Conservation (phyloP, 1,140 invertebrate species). For the Potamilus streckersoni region DNA sequence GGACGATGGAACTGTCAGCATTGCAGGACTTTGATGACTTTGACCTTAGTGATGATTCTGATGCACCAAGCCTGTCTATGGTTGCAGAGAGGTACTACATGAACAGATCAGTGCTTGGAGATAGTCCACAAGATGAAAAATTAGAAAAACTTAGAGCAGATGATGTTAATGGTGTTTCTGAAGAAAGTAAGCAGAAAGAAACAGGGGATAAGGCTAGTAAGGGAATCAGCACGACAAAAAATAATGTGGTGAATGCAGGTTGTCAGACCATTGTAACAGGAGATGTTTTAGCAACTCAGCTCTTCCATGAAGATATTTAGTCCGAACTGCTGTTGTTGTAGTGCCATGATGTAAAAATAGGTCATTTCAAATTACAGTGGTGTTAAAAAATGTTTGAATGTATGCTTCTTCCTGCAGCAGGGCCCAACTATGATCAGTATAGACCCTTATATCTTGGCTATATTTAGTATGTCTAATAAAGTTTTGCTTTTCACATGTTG, state of each 20-base stretch:
- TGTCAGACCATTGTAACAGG: slow-evolving; percentile 68
- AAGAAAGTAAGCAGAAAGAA: slow-evolving; percentile 9
- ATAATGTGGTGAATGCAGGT: slow-evolving; percentile 40
- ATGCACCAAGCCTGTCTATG: slow-evolving; percentile 58
- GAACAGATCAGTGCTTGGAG: slow-evolving; percentile 63
- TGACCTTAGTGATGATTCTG: slow-evolving; percentile 55
- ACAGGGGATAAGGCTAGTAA: slow-evolving; percentile 7
- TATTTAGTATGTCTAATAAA: too few species aligned
- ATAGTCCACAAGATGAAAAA: slow-evolving; percentile 46
- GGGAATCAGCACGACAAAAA: slow-evolving; percentile 23
- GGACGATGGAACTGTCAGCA: slow-evolving; percentile 55
- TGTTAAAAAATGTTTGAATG: too few species aligned
- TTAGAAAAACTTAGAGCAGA: background rate
- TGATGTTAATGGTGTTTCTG: slow-evolving; percentile 9
- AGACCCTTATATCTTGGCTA: too few species aligned
- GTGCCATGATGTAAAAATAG: background rate
- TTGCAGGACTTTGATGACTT: slow-evolving; percentile 60
- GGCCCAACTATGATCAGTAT: too few species aligned
- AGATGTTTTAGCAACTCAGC: slow-evolving; percentile 67
- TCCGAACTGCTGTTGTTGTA: background rate
- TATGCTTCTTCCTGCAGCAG: too few species aligned
- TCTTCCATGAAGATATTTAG: slow-evolving; percentile 66
- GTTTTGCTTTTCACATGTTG: too few species aligned
- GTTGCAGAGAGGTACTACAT: slow-evolving; percentile 66
- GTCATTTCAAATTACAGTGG: too few species aligned